These are phyloP conservation scores for Pelvicachromis taeniatus DNA, from an alignment of 2,113 vertebrate species.

Conservation along the genomic window DNA sequence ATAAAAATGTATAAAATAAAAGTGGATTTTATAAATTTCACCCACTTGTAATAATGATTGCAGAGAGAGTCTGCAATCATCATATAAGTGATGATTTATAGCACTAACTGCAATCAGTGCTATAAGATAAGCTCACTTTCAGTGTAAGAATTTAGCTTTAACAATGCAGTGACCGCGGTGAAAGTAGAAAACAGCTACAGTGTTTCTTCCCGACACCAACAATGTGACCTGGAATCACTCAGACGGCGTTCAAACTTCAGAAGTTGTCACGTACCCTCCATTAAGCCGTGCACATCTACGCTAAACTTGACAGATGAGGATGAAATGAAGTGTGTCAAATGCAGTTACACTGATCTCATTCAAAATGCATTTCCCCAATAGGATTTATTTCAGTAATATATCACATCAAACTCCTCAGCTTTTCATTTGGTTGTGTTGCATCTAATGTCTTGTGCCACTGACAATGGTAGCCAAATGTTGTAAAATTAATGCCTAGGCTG, in stretches of 20 bases:
- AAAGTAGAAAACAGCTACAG: not conserved
- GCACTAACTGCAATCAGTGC: too few species aligned
- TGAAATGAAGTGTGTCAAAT: conserved; percentile 87
- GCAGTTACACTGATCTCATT: conserved; percentile 78
- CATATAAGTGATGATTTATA: too few species aligned
- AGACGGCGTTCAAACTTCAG: conserved; percentile 65
- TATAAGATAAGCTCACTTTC: not conserved
- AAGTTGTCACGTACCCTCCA: conserved; percentile 76
- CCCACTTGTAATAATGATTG: not conserved
- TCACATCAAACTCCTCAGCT: conserved; percentile 78
- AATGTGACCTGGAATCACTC: conserved; percentile 38
- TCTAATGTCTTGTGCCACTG: conserved; percentile 78
- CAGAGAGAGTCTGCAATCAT: not conserved
- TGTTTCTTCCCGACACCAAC: not conserved
- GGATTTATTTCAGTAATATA: conserved; percentile 84
- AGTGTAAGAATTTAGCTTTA: not conserved
- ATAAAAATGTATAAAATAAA: not conserved
- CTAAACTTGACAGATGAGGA: conserved; percentile 82
- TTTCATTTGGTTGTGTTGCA: conserved; percentile 83
- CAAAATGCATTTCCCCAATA: conserved; percentile 65
- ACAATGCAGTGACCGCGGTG: not conserved
- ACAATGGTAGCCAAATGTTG: conserved; percentile 72
- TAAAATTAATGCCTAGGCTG: conserved; percentile 81
- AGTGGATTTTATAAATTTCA: not conserved
- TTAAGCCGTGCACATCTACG: conserved; percentile 77